Conservation (phyloP, 2,797 vertebrate genomes). For the Platalea minor region DNA sequence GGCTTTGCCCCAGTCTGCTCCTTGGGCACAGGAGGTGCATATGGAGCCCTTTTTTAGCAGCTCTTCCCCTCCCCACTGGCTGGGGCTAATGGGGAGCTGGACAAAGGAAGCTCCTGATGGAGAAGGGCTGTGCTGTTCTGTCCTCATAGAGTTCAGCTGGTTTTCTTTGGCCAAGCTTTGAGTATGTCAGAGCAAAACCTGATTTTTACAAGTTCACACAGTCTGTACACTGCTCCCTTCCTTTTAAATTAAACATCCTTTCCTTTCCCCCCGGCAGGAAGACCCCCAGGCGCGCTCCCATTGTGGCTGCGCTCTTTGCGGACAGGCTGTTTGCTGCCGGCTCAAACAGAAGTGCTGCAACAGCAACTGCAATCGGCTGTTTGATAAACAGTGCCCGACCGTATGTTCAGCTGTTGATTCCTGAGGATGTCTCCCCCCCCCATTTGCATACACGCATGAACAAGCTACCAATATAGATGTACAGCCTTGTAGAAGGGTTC, state of each 20-base stretch:
- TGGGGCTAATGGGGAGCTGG: neutral
- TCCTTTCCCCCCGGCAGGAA: neutral
- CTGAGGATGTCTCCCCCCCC: neutral
- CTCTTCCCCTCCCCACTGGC: neutral
- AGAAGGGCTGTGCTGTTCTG: neutral
- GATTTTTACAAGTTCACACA: constrained; percentile 2
- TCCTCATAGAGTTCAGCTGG: neutral
- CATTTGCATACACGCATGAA: neutral
- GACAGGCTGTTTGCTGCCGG: neutral
- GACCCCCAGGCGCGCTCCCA: neutral
- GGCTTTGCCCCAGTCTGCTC: neutral
- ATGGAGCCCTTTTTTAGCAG: neutral
- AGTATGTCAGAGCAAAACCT: neutral
- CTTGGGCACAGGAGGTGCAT: neutral
- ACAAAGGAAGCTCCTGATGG: neutral
- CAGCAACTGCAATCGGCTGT: neutral
- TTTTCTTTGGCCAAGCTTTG: neutral
- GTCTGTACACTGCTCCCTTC: neutral
- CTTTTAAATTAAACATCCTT: constrained; percentile 34
- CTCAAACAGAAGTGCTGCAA: neutral
- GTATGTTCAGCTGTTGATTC: neutral
- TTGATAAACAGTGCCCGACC: neutral
- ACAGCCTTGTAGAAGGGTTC: neutral
- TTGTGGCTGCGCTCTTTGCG: neutral
- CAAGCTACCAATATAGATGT: accelerated